Conservation (phyloP, 2,113 vertebrate species). For the Platysternon megacephalum region DNA sequence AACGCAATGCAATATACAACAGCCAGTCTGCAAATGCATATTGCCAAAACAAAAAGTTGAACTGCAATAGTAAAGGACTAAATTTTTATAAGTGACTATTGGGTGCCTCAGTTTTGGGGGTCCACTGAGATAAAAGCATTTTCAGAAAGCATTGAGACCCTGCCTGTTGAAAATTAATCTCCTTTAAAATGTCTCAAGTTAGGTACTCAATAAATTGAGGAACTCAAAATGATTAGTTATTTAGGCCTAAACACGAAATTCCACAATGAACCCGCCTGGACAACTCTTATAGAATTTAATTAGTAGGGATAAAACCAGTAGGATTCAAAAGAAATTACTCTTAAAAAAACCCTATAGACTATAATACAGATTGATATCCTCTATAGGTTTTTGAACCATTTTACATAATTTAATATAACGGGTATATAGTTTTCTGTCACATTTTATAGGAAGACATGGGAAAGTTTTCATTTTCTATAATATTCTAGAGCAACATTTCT, state of each 20-base stretch:
- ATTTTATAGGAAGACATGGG: not conserved
- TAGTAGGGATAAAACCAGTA: not conserved
- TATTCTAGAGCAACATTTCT: not conserved
- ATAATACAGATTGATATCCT: too few relatives aligned
- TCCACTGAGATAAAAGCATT: not conserved
- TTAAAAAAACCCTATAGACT: too few relatives aligned
- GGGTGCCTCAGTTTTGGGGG: not conserved
- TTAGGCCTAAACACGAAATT: not conserved
- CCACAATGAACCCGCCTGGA: not conserved
- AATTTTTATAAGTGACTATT: not conserved
- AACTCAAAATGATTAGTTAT: not conserved
- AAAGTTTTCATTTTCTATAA: not conserved
- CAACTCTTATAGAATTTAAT: not conserved
- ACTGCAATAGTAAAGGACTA: not conserved
- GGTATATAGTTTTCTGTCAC: too few relatives aligned
- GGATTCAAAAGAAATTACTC: too few relatives aligned
- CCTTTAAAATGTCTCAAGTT: not conserved
- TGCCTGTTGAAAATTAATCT: not conserved
- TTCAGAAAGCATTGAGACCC: not conserved
- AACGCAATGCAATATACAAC: not conserved
- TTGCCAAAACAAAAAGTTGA: not conserved
- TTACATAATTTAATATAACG: too few relatives aligned
- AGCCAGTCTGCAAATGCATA: not conserved
- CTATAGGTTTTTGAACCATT: too few relatives aligned
- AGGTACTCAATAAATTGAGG: not conserved